Evolutionary conservation across 1,140 invertebrate species (phyloP), one percentile per base, ranked within the genome.

Genomic region (Araneus ventricosus): DNA sequence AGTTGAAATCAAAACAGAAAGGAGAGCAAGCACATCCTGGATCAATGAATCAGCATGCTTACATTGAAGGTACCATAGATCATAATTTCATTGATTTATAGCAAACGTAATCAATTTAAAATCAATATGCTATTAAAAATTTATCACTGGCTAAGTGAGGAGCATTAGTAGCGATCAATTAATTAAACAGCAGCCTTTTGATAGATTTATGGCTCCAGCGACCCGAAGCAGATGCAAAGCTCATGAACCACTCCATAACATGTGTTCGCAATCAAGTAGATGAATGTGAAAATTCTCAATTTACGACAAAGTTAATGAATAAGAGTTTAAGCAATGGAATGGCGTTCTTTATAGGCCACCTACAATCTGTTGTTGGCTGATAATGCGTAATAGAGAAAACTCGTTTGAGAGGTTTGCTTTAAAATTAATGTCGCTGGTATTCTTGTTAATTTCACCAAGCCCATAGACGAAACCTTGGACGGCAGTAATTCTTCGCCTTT

Each of bases 251-350:
- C 30, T 34, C 70, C 27, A 30, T 37, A 75, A 22, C 70, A 75
- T 75, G 70, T 75, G 30, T 37, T 75, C 17, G 27, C 30, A 10
- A 75, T 75, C 30, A 34, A 37, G 30, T 1, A 75, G 22, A 75
- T 75, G 20, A 34, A 75, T 37, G 70, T 30, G 30, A 20, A 75
- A 34, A 34, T 75, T 34, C 30, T 6, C 30, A 37, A 4, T 75
- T 75, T 75, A 37, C 30, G 70, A 75, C 70, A 75, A 34, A 34
- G 70, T 75, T 75, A 75, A 75, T 75, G 34, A 14, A 27, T 30
- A 22, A 10, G 34, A 14, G 34, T 20, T 37, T 37, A 37, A 34
- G 34, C 34, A 34, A 63, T 24, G 22, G 59, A 63, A 75, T 75
- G 30, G 30, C 70, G 37, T 20, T 17, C 30, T 75, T 75, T 20